These are phyloP conservation scores for Aleiodes alternator DNA, from an alignment of 2,888 invertebrate species.

Conservation along the genomic window DNA sequence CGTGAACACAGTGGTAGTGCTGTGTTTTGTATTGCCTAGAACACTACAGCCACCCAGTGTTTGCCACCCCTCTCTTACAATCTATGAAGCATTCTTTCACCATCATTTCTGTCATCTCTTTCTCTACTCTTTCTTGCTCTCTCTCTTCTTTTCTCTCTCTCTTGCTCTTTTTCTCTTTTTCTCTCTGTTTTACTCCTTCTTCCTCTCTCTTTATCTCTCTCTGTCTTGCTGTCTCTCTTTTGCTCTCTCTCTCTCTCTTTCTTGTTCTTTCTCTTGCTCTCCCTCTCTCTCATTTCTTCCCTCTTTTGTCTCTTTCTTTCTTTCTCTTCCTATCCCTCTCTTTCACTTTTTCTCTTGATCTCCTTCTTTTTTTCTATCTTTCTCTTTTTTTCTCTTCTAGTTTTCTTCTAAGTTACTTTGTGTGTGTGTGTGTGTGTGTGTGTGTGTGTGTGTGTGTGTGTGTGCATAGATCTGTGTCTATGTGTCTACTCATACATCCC, in stretches of 20 bases:
- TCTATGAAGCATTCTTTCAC: conserved; percentile 14
- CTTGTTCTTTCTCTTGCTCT: too few relatives aligned
- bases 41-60: conserved; percentile 30
- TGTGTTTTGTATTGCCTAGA: conserved; percentile 35
- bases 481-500: conserved; percentile 53
- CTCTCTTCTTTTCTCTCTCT: not conserved
- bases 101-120: conserved; percentile 22
- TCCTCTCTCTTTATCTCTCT: too few relatives aligned
- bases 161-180: too few relatives aligned
- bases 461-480: conserved; percentile 53
- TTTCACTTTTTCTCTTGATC: too few relatives aligned
- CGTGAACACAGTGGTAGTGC: conserved; percentile 5
- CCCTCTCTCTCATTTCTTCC: not conserved
- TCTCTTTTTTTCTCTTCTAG: conserved; percentile 34
- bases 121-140: conserved; percentile 25
- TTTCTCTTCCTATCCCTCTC: too few relatives aligned
- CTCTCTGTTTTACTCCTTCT: too few relatives aligned
- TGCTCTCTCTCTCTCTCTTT: too few relatives aligned
- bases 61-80: conserved; percentile 52
- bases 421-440: conserved; percentile 51
- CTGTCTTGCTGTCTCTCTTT: too few relatives aligned
- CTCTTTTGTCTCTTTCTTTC: too few relatives aligned
- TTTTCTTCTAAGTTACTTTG: conserved; percentile 58
- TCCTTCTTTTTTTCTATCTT: not conserved
- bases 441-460: conserved; percentile 54